Conservation (phyloP, 1,140 invertebrate genomes). For the Scaptomyza montana region DNA sequence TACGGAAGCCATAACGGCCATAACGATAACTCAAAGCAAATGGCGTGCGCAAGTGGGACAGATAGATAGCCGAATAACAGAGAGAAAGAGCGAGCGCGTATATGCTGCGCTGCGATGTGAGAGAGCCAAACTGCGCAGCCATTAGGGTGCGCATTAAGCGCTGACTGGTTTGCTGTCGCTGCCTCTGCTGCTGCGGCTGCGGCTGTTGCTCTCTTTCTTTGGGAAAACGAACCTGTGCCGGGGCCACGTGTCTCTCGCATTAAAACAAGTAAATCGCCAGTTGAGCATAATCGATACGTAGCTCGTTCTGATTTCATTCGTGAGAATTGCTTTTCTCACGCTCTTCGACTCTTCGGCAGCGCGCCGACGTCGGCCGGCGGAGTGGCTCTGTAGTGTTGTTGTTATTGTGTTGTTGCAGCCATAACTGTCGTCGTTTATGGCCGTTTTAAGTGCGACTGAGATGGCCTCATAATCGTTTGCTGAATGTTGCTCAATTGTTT, state of each 20-base stretch:
- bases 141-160: constrained; percentile 66
- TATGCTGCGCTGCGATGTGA: constrained; percentile 5
- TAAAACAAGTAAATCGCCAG: constrained; percentile 74
- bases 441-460: constrained; percentile 83
- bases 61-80: constrained; percentile 15
- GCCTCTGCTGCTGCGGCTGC: constrained; percentile 8
- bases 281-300: constrained; percentile 80
- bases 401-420: constrained; percentile 53
- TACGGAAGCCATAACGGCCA: constrained; percentile 83
- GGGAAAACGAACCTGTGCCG: constrained; percentile 32
- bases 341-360: constrained; percentile 58
- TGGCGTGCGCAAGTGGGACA: constrained; percentile 50
- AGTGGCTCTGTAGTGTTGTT: too few species aligned
- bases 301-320: constrained; percentile 70
- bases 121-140: constrained; percentile 61
- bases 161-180: constrained; percentile 31
- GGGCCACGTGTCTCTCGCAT: constrained; percentile 77
- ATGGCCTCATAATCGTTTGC: constrained; percentile 83
- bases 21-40: constrained; percentile 81
- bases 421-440: constrained; percentile 83
- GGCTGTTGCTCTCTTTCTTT: constrained; percentile 21
- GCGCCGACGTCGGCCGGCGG: constrained; percentile 37
- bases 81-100: constrained; percentile 31
- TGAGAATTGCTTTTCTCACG: constrained; percentile 80
- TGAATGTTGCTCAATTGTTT: constrained; percentile 79